Base-by-base conservation (phyloP, 2,113 vertebrate genomes). In the Oreotragus oreotragus region DNA sequence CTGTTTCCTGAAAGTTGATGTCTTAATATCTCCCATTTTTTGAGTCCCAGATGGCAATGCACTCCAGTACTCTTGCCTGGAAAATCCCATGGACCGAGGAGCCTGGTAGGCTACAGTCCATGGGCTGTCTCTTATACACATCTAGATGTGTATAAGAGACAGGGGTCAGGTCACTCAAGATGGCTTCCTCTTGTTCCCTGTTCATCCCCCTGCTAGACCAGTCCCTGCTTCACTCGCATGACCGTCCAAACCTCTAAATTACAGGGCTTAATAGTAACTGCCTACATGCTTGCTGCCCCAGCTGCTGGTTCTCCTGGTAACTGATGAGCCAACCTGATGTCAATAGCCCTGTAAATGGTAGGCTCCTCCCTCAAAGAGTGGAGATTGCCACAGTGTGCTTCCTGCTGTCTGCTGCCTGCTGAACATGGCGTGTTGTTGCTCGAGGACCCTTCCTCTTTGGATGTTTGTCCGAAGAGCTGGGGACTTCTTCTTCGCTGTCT, bases 401-500 rank as follows among this genome's bases (percentile, higher is more conserved):
- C 77, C 28, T 51, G 28, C 77, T 33, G 27, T 9, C 43, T 80
- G 77, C 77, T 33, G 27, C 16, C 43, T 80, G 77, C 47, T 11
- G 17, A 6, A 4, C 9, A 0, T 17, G 30, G 16, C 17, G 3
- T 33, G 77, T 19, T 80, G 47, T 51, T 51, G 49, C 79, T 23
- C 30, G 7, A 53, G 79, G 49, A 51, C 49, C 11, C 30, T 53
- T 23, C 5, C 33, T 51, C 79, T 81, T 81, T n/a, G 49, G 19
- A 53, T 0, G 19, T n/a, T 33, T 81, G 49, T n/a, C 33, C 19
- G 4, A 7, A 4, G 7, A 53, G 11, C 6, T 3, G 21, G 12
- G 33, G 47, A 53, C 0, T 0, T n/a, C 49, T n/a, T 10, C 23
- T 11, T 19, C 2, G 0, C 19, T 80, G 9, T 33, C 45, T 51